Conservation (phyloP, 2,797 vertebrate genomes). For the Rhinichthys osculus region DNA sequence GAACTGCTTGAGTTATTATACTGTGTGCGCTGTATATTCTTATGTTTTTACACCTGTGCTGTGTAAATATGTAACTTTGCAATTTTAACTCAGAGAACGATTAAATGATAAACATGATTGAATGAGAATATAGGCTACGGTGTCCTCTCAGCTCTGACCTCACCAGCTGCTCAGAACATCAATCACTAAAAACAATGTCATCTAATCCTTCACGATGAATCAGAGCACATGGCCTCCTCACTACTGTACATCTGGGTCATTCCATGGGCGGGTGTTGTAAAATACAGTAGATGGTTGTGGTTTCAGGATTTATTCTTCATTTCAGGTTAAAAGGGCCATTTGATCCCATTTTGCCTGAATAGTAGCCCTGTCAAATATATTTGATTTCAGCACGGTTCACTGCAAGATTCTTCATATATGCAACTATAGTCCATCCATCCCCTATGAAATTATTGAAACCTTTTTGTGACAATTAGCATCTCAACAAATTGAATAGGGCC, state of each 20-base stretch:
- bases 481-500: background rate
- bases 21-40: background rate
- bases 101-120: background rate
- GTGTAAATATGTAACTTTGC: background rate
- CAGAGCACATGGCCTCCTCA: constrained; percentile 43
- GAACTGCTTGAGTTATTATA: background rate
- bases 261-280: constrained; percentile 69
- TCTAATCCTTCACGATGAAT: constrained; percentile 29
- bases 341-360: constrained; percentile 68
- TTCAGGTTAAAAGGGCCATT: constrained; percentile 61
- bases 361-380: constrained; percentile 62
- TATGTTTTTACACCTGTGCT: too few species aligned
- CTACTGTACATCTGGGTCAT: constrained; percentile 64
- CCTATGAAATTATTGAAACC: background rate
- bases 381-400: constrained; percentile 68
- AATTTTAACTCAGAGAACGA: background rate
- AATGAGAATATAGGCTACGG: constrained; percentile 4
- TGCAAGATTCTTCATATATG: constrained; percentile 34
- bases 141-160: background rate
- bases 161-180: background rate
- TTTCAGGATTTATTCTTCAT: constrained; percentile 58
- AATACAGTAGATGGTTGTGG: constrained; percentile 62
- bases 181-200: constrained; percentile 24
- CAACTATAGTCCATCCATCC: background rate
- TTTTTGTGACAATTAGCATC: background rate